Evolutionary conservation across 2,113 vertebrate genomes (phyloP).

Genomic region (Ovibos moschatus): DNA sequence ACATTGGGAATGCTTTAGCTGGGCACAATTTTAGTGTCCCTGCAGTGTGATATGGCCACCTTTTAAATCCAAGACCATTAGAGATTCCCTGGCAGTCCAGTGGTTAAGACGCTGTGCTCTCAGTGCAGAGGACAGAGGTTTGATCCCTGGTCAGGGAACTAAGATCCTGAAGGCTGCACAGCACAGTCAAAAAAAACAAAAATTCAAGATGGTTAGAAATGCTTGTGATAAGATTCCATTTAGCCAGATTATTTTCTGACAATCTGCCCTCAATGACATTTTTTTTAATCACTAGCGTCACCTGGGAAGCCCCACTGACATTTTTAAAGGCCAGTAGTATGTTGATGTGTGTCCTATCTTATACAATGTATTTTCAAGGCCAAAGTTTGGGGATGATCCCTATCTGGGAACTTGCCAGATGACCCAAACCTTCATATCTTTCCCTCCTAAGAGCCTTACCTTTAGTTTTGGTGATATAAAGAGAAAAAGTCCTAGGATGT

Average conservation of each 20-base stretch:
- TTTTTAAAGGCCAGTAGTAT: neutral
- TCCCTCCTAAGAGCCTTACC: neutral
- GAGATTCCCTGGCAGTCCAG: neutral
- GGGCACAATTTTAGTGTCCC: neutral
- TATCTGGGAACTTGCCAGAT: neutral
- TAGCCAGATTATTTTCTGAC: slow-evolving; percentile 20
- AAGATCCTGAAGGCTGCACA: neutral
- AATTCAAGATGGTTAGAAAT: neutral
- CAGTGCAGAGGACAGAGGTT: neutral
- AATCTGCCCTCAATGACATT: neutral
- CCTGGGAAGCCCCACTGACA: neutral
- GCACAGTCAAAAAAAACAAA: neutral
- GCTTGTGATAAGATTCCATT: neutral
- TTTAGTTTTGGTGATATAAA: slow-evolving; percentile 24
- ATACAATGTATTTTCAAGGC: neutral
- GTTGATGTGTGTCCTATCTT: neutral
- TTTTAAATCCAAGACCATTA: neutral
- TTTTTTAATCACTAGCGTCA: neutral
- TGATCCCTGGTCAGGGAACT: neutral
- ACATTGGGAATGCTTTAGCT: neutral
- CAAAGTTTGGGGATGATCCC: neutral
- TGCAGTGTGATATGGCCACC: neutral
- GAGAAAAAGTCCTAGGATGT: neutral
- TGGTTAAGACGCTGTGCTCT: neutral
- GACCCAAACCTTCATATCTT: neutral